phyloP scores from a whole-genome alignment of 1,140 invertebrate species.

The Aphis gossypii region DNA sequence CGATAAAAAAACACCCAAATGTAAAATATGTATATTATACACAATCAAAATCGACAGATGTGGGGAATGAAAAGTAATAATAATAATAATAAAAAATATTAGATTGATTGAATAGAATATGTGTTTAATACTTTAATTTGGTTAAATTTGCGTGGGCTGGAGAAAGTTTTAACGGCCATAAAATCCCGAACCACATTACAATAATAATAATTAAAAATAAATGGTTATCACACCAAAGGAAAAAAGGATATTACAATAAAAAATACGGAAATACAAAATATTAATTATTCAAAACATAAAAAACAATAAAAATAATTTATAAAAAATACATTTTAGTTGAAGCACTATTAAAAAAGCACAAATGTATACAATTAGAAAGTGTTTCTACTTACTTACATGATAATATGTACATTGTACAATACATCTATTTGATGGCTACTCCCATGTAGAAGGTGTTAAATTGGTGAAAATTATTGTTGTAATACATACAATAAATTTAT shows the following conservation, averaged over 20 bases:
- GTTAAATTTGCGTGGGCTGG: neutral
- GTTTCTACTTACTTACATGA: neutral
- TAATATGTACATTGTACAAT: neutral
- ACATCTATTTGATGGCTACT: neutral
- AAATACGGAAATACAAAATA: neutral
- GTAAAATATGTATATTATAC: neutral
- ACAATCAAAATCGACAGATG: neutral
- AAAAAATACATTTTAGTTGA: neutral
- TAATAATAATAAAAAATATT: neutral
- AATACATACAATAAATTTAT: neutral
- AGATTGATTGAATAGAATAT: neutral
- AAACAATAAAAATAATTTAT: neutral
- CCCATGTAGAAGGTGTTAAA: neutral
- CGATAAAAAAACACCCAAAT: neutral
- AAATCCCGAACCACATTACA: neutral
- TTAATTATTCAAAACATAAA: neutral
- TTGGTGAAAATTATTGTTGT: neutral
- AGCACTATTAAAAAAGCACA: neutral
- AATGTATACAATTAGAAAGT: neutral
- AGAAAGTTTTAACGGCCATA: neutral
- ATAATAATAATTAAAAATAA: neutral
- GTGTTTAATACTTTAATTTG: neutral
- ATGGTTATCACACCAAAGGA: no score
- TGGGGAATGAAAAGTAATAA: neutral
- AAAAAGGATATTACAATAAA: no score